Evolutionary conservation across 2,113 vertebrate species (phyloP), one percentile per base, ranked within the genome.

Genomic region (Microtus montanus): DNA sequence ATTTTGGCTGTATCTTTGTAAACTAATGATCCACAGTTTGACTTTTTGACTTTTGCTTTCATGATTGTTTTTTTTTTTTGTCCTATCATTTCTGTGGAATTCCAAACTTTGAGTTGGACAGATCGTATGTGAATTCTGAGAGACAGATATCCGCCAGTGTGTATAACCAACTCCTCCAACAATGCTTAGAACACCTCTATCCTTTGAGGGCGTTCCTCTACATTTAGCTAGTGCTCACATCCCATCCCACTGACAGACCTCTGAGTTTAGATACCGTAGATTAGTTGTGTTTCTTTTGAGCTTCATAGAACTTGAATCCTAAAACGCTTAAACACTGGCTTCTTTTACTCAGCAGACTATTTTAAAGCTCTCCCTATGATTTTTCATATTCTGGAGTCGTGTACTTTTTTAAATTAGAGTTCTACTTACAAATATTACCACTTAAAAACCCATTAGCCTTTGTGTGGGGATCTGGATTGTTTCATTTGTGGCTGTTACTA

Each of bases 11-110:
- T 73, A 82, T 73, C 11, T 58, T 73, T 64, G n/a, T 47, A 26
- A 80, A 88, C 71, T 5, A 12, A 26, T 20, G 19, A 26, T 28
- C 15, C 30, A 63, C 2, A 30, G 38, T 22, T 80, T 80, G 38
- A 38, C 24, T 80, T 87, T 79, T 47, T 47, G 41, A 1, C 19
- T 64, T 75, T 85, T 38, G 17, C 15, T 73, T 73, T 84, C 74
- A 28, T 11, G 52, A 47, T 88, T 12, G 44, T 41, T 77, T 92
- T 86, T 92, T 92, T 86, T 92, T 30, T 61, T 77, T 92, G 49
- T 71, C 20, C 28, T 80, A 87, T 58, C 54, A 61, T 47, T 71
- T 71, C 8, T 47, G 8, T 88, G n/a, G 64, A 38, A 35, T 58
- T 80, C 22, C 26, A 58, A n/a, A 54, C n/a, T 33, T n/a, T 68